Evolutionary conservation across 1,140 invertebrate genomes (phyloP).

Genomic region (Ooceraea biroi): DNA sequence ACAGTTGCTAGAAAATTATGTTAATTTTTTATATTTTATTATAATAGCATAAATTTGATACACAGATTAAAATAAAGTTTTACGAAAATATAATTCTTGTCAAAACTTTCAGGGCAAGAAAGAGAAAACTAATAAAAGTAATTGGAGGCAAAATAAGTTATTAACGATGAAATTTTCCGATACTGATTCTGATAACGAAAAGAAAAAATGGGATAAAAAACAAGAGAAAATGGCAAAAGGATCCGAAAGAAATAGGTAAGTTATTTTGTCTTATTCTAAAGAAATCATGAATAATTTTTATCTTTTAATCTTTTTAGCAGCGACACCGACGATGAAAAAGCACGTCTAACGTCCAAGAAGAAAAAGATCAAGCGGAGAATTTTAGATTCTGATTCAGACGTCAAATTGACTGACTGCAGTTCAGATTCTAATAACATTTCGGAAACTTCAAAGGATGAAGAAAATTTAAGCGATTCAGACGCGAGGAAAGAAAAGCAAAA

Average conservation of each 20-base stretch:
- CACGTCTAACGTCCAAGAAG: constrained; percentile 25
- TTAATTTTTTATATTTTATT: constrained; percentile 17
- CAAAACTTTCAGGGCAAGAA: constrained; percentile 49
- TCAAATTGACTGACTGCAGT: constrained; percentile 65
- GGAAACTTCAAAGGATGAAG: neutral
- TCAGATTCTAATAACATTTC: constrained; percentile 51
- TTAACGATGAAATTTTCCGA: constrained; percentile 78
- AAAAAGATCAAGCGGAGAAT: constrained; percentile 72
- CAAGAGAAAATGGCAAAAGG: constrained; percentile 70
- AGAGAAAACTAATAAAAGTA: constrained; percentile 66
- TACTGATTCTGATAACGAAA: constrained; percentile 78
- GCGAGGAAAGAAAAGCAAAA: constrained; percentile 70
- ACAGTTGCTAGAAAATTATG: neutral
- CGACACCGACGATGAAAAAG: constrained; percentile 41
- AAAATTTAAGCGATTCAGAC: constrained; percentile 56
- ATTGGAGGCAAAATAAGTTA: constrained; percentile 80
- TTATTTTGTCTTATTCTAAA: constrained; percentile 16
- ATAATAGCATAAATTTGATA: neutral
- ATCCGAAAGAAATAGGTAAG: constrained; percentile 70
- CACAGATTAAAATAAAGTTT: neutral
- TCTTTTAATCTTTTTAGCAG: constrained; percentile 21
- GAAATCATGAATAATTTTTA: neutral
- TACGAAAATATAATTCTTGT: neutral
- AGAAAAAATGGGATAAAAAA: constrained; percentile 68
- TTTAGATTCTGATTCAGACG: constrained; percentile 82